Evolutionary conservation across 2,797 vertebrate species (phyloP).

Genomic region (Labroides dimidiatus): DNA sequence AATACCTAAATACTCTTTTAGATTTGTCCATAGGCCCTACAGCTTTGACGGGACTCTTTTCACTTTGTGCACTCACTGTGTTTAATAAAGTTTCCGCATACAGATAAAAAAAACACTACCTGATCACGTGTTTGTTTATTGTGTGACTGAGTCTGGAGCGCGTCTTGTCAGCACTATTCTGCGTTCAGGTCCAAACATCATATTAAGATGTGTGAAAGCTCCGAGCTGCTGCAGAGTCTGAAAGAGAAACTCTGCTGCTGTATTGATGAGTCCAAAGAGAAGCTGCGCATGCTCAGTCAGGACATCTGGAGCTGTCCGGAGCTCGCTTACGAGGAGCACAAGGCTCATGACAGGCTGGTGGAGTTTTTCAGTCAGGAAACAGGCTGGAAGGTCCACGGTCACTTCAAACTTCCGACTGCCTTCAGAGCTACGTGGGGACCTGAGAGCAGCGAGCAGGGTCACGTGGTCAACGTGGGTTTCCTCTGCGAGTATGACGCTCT

Average conservation of each 20-base stretch:
- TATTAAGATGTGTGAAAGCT: background rate
- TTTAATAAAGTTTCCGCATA: conserved; percentile 1
- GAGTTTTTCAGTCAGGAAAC: conserved; percentile 81
- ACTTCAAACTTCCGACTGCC: conserved; percentile 85
- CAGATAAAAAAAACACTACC: background rate
- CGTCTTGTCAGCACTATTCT: too few species aligned
- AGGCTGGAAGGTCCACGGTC: conserved; percentile 83
- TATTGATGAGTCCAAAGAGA: conserved; percentile 80
- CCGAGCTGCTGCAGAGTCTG: conserved; percentile 50
- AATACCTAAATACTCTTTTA: too few species aligned
- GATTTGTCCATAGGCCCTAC: too few species aligned
- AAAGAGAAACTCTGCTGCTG: conserved; percentile 77
- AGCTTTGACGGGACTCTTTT: too few species aligned
- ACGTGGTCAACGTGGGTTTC: conserved; percentile 78
- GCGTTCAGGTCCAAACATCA: too few species aligned
- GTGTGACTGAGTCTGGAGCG: too few species aligned
- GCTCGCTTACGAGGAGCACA: conserved; percentile 86
- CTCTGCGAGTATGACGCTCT: conserved; percentile 90
- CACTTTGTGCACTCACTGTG: background rate
- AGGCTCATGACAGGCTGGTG: conserved; percentile 82
- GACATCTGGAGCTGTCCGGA: conserved; percentile 88
- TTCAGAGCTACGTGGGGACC: conserved; percentile 86
- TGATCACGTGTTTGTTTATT: background rate
- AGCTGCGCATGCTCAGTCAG: conserved; percentile 81
- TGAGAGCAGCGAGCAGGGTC: background rate